Percentiles rank a stretch among this genome's conserved stretches.
Conservation (phyloP, 2,888 invertebrate genomes). For the Cephus runcator region DNA sequence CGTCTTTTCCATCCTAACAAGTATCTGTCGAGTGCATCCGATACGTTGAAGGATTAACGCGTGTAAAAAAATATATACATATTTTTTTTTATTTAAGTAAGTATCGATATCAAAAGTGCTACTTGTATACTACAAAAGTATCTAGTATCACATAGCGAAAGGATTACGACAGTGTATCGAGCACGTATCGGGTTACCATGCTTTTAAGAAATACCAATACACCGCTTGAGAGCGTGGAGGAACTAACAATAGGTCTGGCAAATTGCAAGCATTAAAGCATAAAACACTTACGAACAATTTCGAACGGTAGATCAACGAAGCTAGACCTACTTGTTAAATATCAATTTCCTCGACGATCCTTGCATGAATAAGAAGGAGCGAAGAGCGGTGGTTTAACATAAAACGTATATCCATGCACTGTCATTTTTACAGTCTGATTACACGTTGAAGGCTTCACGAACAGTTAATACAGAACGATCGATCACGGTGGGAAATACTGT, state of each 20-base stretch:
- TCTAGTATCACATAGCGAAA: not conserved
- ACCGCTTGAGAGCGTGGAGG: not conserved
- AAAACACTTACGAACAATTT: not conserved
- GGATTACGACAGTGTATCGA: not conserved
- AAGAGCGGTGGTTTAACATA: not conserved
- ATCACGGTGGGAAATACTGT: not conserved
- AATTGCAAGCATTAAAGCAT: not conserved
- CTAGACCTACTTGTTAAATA: not conserved
- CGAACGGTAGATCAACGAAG: not conserved
- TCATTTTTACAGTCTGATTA: not conserved
- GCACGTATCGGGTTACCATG: not conserved
- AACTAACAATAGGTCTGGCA: not conserved
- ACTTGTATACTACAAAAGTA: not conserved
- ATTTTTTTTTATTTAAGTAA: not conserved
- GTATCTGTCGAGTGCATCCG: not conserved
- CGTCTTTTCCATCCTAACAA: not conserved
- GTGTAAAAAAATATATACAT: not conserved
- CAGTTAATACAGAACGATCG: not conserved
- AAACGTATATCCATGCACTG: not conserved
- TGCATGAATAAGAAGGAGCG: not conserved
- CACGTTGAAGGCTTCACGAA: not conserved
- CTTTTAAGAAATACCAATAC: not conserved
- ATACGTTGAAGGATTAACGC: not conserved
- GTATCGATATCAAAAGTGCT: not conserved
- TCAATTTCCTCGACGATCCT: not conserved